Evolutionary conservation across 1,140 invertebrate species (phyloP).

Genomic region (Megathymus violae): DNA sequence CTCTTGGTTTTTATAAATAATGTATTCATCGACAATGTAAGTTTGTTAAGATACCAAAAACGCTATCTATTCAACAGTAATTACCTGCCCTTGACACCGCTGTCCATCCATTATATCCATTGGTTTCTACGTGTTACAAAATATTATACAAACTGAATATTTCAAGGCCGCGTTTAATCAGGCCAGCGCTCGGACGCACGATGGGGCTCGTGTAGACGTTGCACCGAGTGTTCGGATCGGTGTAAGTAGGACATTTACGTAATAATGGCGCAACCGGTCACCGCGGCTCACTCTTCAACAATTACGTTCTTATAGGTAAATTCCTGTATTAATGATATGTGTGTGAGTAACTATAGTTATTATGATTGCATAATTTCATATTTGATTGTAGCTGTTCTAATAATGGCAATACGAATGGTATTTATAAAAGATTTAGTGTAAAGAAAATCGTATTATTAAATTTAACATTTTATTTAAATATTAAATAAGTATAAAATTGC

Average conservation of each 20-base stretch:
- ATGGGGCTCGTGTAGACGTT: conserved; percentile 35
- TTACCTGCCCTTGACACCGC: conserved; percentile 51
- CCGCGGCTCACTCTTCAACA: conserved; percentile 7
- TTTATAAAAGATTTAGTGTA: too few relatives aligned
- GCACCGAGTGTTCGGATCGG: conserved; percentile 39
- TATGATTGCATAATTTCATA: too few relatives aligned
- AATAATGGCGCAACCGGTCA: conserved; percentile 56
- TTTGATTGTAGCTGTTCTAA: too few relatives aligned
- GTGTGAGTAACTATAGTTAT: not conserved
- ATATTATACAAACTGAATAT: conserved; percentile 40
- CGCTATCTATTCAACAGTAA: conserved; percentile 21
- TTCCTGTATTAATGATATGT: conserved; percentile 6
- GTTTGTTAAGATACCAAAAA: conserved; percentile 18
- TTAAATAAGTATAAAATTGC: too few relatives aligned
- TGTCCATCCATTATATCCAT: conserved; percentile 36
- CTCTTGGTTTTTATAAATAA: not conserved
- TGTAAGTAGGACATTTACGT: conserved; percentile 56
- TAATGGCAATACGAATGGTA: too few relatives aligned
- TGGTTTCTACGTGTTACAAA: conserved; percentile 56
- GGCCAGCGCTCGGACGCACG: conserved; percentile 38
- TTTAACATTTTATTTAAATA: too few relatives aligned
- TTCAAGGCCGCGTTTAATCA: conserved; percentile 53
- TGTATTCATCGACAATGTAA: conserved; percentile 11
- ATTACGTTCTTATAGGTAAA: too few relatives aligned
- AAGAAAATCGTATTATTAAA: too few relatives aligned